Conservation (phyloP, 2,797 vertebrate genomes). For the Decapterus maruadsi region DNA sequence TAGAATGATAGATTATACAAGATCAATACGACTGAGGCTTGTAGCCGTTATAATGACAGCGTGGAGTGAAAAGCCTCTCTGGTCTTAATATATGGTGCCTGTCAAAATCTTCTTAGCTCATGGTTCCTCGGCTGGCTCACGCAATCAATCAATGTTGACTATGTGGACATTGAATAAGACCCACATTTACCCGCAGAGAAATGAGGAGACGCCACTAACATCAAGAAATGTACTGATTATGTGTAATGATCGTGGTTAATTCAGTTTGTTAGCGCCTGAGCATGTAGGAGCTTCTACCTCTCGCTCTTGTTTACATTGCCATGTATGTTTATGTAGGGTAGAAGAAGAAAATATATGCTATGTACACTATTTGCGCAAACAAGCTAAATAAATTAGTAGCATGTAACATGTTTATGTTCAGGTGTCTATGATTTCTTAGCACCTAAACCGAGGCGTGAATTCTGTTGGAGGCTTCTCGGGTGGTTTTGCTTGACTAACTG, state of each 20-base stretch:
- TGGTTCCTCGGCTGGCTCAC: slow-evolving; percentile 46
- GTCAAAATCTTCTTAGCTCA: slow-evolving; percentile 69
- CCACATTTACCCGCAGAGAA: slow-evolving; percentile 21
- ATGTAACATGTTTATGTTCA: not conserved
- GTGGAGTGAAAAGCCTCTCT: slow-evolving; percentile 44
- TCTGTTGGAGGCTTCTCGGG: not conserved
- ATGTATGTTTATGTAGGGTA: not conserved
- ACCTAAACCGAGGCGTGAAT: not conserved
- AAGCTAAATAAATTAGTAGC: not conserved
- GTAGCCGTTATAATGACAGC: slow-evolving; percentile 59
- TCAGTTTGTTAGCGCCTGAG: not conserved
- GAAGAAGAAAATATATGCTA: no score
- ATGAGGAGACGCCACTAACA: not conserved
- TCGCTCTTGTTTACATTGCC: not conserved
- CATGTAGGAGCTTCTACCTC: no score
- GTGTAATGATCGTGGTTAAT: not conserved
- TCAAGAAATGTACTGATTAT: not conserved
- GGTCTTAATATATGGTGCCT: slow-evolving; percentile 70
- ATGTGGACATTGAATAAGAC: slow-evolving; percentile 26
- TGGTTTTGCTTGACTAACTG: not conserved
- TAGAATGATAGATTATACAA: slow-evolving; percentile 49
- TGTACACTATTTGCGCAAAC: not conserved
- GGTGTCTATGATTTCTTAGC: not conserved
- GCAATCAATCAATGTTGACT: slow-evolving; percentile 67
- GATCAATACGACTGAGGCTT: slow-evolving; percentile 55